Evolutionary conservation across 2,888 invertebrate genomes (phyloP), one percentile per base, ranked within the genome.

Genomic region (Euclidia mi): DNA sequence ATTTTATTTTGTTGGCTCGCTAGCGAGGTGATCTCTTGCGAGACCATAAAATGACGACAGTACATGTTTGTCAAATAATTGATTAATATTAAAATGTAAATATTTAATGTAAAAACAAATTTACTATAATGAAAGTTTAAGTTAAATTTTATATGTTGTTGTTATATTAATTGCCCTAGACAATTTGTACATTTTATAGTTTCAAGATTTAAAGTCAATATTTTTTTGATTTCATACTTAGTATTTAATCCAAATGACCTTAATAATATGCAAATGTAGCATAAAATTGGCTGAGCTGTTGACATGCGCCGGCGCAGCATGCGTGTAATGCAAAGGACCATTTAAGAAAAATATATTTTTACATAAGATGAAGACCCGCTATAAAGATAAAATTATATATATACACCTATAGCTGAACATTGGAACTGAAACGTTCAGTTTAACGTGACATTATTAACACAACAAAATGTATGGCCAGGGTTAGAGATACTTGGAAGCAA

Each of bases 301-400:
- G 48, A 56, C 25, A 57, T 46, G 52, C 49, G 50, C 44, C 34
- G 3, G 32, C 41, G 29, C 50, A 29, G 51, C 46, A 57, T 55
- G 51, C 35, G 62, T 67, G 64, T 64, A 47, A 65, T 65, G 52
- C 43, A 61, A 56, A 34, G 74, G 74, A 73, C 72, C 71, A 72
- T 45, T 59, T 59, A 53, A 50, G 47, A 56, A 53, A 45, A 37
- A 31, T 74, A 59, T 52, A 37, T 60, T 48, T 66, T 56, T 56
- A 56, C 56, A 51, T 63, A 68, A 29, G 28, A 51, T 55, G 47
- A 48, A 46, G 28, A 57, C 55, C 51, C 56, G 41, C 37, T 44
- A 44, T 45, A 40, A 45, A 29, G n/a, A n/a, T n/a, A n/a, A 32
- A 31, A 31, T 11, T 31, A 31, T 31, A 25, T 25, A 29, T 52